A percentile compares a stretch with the other conserved stretches of the same genome.
Conservation (phyloP, 2,888 invertebrate genomes). For the Noctua fimbriata region DNA sequence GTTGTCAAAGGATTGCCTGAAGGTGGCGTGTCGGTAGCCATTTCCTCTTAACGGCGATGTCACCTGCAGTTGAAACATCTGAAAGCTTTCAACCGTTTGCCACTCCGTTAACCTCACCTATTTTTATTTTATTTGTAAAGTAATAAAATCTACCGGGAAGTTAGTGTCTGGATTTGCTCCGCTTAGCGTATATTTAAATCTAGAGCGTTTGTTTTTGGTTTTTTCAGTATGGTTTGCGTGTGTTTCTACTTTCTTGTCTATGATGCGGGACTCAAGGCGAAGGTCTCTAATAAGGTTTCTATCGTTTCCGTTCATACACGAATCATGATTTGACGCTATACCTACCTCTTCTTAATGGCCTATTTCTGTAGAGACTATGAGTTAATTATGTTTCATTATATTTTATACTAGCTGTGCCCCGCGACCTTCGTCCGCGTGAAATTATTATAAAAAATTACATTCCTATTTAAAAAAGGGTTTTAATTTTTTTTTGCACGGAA, state of each 20-base stretch:
- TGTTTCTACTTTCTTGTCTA: not conserved
- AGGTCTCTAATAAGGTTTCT: not conserved
- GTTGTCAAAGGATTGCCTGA: slow-evolving; percentile 60
- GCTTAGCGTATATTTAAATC: slow-evolving; percentile 30
- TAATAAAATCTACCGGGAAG: slow-evolving; percentile 56
- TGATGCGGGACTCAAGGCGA: not conserved
- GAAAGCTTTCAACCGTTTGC: slow-evolving; percentile 86
- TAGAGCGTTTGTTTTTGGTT: not conserved
- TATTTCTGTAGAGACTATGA: not conserved
- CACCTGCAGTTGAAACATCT: slow-evolving; percentile 79
- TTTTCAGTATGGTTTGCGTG: not conserved
- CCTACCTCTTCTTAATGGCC: not conserved
- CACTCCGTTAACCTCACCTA: slow-evolving; percentile 78
- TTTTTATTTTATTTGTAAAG: slow-evolving; percentile 68
- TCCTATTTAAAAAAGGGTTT: too few relatives aligned
- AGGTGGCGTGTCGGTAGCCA: slow-evolving; percentile 74
- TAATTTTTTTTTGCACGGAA: too few relatives aligned
- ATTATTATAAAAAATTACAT: too few relatives aligned
- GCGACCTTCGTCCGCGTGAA: too few relatives aligned
- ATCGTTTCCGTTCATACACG: not conserved
- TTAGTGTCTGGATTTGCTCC: slow-evolving; percentile 46
- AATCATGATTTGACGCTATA: not conserved
- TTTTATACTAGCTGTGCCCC: too few relatives aligned
- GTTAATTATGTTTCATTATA: not conserved
- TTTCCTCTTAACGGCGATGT: slow-evolving; percentile 77